phyloP scores from a whole-genome alignment of 2,797 vertebrate species.

The Natrix natrix region DNA sequence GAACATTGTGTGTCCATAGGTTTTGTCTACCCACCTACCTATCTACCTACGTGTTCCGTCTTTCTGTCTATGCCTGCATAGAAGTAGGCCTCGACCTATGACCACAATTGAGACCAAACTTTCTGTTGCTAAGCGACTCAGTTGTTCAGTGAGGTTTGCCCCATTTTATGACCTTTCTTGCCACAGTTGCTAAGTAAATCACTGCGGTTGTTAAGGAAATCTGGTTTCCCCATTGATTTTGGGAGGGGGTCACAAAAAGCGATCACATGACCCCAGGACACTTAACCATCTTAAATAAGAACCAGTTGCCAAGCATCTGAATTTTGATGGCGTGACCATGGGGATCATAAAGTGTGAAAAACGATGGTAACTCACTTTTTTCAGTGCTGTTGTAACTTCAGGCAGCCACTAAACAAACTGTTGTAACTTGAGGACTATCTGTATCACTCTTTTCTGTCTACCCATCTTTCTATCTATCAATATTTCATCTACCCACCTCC shows the following conservation, averaged over 20 bases:
- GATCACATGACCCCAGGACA: background rate
- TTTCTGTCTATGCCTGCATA: background rate
- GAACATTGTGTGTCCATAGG: background rate
- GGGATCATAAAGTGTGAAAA: too few species aligned
- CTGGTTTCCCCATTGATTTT: background rate
- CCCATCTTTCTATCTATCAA: too few species aligned
- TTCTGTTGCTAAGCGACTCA: too few species aligned
- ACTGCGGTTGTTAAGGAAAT: too few species aligned
- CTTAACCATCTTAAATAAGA: background rate
- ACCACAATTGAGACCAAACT: background rate
- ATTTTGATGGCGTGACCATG: background rate
- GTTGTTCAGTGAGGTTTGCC: background rate
- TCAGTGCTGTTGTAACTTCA: too few species aligned
- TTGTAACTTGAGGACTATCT: too few species aligned
- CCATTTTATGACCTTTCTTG: background rate
- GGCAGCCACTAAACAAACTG: too few species aligned
- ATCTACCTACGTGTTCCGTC: background rate
- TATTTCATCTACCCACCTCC: too few species aligned
- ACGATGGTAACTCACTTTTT: too few species aligned
- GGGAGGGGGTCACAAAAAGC: background rate
- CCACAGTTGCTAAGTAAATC: background rate
- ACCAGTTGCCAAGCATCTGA: background rate
- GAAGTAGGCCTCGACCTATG: background rate
- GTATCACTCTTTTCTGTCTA: too few species aligned
- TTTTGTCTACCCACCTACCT: background rate